Percentiles rank a stretch among this genome's conserved stretches.
phyloP scores from a whole-genome alignment of 2,888 invertebrate species.

The Acanthococcus lagerstroemiae region DNA sequence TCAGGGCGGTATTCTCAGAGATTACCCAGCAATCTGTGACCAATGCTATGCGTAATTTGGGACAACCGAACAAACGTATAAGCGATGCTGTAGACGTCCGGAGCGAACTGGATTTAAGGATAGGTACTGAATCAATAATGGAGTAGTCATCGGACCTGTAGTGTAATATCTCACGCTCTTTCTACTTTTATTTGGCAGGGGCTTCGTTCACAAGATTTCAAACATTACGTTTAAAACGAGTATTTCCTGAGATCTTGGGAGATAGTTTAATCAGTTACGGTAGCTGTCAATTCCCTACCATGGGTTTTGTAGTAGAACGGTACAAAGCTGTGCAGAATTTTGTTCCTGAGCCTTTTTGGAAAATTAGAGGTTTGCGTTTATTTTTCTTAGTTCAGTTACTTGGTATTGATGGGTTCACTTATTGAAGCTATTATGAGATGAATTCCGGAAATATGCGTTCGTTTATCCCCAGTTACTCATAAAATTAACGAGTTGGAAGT shows the following conservation, averaged over 20 bases:
- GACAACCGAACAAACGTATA: slow-evolving; percentile 64
- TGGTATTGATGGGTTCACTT: too few species aligned
- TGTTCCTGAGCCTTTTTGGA: slow-evolving; percentile 91
- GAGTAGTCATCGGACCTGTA: background rate
- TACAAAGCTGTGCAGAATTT: slow-evolving; percentile 87
- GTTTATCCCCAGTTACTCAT: slow-evolving; percentile 68
- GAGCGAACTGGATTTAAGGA: slow-evolving; percentile 81
- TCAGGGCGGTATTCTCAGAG: slow-evolving; percentile 90
- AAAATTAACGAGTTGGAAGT: slow-evolving; percentile 63
- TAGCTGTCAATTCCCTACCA: slow-evolving; percentile 96
- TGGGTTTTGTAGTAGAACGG: slow-evolving; percentile 99
- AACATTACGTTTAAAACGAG: slow-evolving; percentile 74
- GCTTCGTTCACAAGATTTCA: slow-evolving; percentile 97
- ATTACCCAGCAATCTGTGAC: slow-evolving; percentile 76
- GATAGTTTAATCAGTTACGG: slow-evolving; percentile 91
- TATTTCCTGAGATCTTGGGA: slow-evolving; percentile 62
- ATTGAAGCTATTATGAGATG: too few species aligned
- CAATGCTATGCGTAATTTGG: slow-evolving; percentile 69
- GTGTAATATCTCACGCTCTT: too few species aligned
- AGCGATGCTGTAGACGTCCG: slow-evolving; percentile 92
- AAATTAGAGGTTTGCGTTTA: slow-evolving; percentile 69
- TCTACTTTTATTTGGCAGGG: slow-evolving; percentile 46
- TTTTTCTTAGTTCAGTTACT: too few species aligned
- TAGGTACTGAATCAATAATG: slow-evolving; percentile 50
- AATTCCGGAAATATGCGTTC: too few species aligned